Evolutionary conservation across 2,113 vertebrate species (phyloP).

Genomic region (Ictalurus punctatus): DNA sequence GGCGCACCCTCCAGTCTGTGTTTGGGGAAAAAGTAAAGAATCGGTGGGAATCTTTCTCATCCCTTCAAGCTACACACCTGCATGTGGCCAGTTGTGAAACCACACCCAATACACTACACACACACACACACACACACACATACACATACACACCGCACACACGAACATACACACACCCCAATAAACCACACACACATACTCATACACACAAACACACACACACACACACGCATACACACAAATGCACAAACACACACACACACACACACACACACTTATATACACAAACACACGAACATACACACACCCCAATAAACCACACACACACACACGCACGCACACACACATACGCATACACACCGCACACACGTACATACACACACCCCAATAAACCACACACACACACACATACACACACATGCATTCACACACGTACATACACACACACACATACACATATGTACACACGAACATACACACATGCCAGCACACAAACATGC

Average conservation of each 20-base stretch:
- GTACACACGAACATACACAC: constrained; percentile 36
- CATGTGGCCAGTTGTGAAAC: constrained; percentile 45
- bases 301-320: constrained; percentile 17
- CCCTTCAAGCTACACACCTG: constrained; percentile 74
- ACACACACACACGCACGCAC: background rate
- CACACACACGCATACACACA: background rate
- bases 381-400: constrained; percentile 10
- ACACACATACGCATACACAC: background rate
- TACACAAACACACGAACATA: no score
- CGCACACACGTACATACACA: background rate
- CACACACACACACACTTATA: constrained; percentile 29
- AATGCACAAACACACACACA: constrained; percentile 34
- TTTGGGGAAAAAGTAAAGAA: constrained; percentile 67
- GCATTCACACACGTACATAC: constrained; percentile 28
- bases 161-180: background rate
- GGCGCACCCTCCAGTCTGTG: constrained; percentile 58
- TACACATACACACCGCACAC: constrained; percentile 27
- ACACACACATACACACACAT: constrained; percentile 31
- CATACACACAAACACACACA: background rate
- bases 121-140: constrained; percentile 31
- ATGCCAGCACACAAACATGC: background rate
- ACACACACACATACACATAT: constrained; percentile 41
- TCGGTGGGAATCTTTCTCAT: constrained; percentile 71
- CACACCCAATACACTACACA: constrained; percentile 38
- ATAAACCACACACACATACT: background rate